phyloP scores from a whole-genome alignment of 2,113 vertebrate species.

The Origma solitaria region DNA sequence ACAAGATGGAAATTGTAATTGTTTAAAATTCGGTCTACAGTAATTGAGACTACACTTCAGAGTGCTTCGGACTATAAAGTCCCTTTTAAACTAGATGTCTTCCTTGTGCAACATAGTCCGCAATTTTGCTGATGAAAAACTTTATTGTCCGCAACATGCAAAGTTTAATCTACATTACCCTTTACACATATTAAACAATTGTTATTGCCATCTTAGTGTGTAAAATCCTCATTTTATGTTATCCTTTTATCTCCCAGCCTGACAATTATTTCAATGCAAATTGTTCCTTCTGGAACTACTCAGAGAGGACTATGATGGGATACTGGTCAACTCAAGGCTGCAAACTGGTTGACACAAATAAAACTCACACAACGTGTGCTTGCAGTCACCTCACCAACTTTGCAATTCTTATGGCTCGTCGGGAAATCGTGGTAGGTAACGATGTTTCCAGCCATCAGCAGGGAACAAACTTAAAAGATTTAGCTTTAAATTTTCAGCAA shows the following conservation, averaged over 20 bases:
- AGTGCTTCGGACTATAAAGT: constrained; percentile 64
- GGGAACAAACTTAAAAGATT: constrained; percentile 29
- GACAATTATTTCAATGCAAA: constrained; percentile 99
- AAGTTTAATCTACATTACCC: constrained; percentile 73
- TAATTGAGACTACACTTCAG: constrained; percentile 61
- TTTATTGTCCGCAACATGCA: constrained; percentile 70
- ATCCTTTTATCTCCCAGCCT: constrained; percentile 81
- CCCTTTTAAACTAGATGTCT: constrained; percentile 63
- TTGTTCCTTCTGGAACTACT: constrained; percentile 99
- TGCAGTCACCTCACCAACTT: constrained; percentile 99
- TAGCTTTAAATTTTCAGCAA: background rate
- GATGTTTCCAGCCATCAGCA: constrained; percentile 12
- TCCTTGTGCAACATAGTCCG: constrained; percentile 47
- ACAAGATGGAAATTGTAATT: constrained; percentile 60
- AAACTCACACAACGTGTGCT: constrained; percentile 93
- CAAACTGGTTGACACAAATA: constrained; percentile 94
- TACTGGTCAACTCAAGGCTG: constrained; percentile 99
- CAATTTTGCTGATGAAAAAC: constrained; percentile 69
- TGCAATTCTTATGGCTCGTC: constrained; percentile 95
- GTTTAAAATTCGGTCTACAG: constrained; percentile 54
- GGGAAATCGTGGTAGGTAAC: constrained; percentile 86
- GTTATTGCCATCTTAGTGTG: constrained; percentile 50
- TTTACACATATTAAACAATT: constrained; percentile 65
- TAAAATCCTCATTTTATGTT: constrained; percentile 67
- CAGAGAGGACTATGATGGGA: constrained; percentile 98